A percentile compares a stretch with the other conserved stretches of the same genome.
These are phyloP conservation scores for Abramis brama DNA, from an alignment of 2,113 vertebrate species.

Conservation along the genomic window DNA sequence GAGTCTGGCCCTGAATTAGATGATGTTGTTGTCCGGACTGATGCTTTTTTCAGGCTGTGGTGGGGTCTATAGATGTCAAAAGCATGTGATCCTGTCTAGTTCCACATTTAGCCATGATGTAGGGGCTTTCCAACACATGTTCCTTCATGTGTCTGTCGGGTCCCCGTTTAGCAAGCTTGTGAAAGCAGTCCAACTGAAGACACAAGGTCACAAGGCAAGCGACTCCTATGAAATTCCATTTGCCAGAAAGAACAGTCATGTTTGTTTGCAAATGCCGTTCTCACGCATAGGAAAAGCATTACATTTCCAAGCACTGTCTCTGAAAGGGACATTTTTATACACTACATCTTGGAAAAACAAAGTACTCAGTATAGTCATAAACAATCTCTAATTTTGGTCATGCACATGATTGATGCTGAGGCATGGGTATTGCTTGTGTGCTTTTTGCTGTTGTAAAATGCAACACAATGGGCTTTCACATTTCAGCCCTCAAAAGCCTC, in stretches of 20 bases:
- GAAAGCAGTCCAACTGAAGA: slow-evolving; percentile 22
- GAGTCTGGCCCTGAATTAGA: slow-evolving; percentile 42
- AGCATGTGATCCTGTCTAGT: slow-evolving; percentile 45
- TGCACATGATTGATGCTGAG: slow-evolving; percentile 23
- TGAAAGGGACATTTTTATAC: background rate
- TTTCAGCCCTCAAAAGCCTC: slow-evolving; percentile 74
- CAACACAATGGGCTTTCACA: slow-evolving; percentile 76
- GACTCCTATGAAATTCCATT: slow-evolving; percentile 27
- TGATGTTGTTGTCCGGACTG: slow-evolving; percentile 37
- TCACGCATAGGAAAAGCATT: background rate
- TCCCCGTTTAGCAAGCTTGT: slow-evolving; percentile 33
- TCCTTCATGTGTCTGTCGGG: slow-evolving; percentile 53
- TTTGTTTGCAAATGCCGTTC: slow-evolving; percentile 20
- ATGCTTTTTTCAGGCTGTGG: slow-evolving; percentile 10
- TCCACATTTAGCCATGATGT: slow-evolving; percentile 59
- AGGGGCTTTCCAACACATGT: slow-evolving; percentile 74
- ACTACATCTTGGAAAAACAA: slow-evolving; percentile 10
- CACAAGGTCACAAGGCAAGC: slow-evolving; percentile 26
- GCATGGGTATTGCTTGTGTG: slow-evolving; percentile 28
- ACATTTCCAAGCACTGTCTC: background rate
- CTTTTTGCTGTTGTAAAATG: slow-evolving; percentile 63
- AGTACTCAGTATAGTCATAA: slow-evolving; percentile 19
- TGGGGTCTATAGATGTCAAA: slow-evolving; percentile 52
- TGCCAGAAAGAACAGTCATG: slow-evolving; percentile 19
- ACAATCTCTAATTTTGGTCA: slow-evolving; percentile 12